Base-by-base conservation (phyloP, 1,140 invertebrate species). In the Halesus radiatus region DNA sequence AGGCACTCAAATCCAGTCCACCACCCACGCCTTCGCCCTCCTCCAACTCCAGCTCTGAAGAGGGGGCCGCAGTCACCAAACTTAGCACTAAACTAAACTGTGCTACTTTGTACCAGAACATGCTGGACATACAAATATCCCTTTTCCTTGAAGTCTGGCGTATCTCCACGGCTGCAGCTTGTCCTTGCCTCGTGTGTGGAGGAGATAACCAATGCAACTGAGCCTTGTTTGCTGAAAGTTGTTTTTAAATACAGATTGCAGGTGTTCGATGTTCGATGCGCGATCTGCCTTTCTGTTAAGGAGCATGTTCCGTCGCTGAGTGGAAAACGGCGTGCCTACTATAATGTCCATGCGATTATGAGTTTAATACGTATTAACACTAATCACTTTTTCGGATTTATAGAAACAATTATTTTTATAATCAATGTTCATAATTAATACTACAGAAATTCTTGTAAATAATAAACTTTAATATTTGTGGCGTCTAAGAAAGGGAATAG, bases 11-110 rank as follows among this genome's bases (percentile, higher is more conserved):
- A 10, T 29, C 26, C 26, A 29, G 26, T 5, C 26, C 62, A 10
- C 22, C n/a, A 0, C 62, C 16, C 5, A 3, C 23, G 22, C 62
- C 15, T 1, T 29, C 10, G 0, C 23, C 8, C 60, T 26, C 10
- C 0, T 5, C 3, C 1, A 1, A 15, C 22, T 29, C 62, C 10
- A 22, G 3, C 62, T 13, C 23, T n/a, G 8, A 10, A 22, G 15
- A 13, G 10, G n/a, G 10, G 16, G 16, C 23, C 62, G 15, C 62
- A 22, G 16, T 13, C 62, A 29, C 22, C 29, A 66, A 64, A 15
- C 62, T 64, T 13, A 66, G 22, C 62, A 66, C 29, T 29, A 26
- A 60, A 13, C 56, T 22, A 23, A 60, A 60, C 56, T 60, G 56
- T 3, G 23, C 56, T 23, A 60, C 7, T 23, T 20, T 60, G 20